phyloP scores from a whole-genome alignment of 2,113 vertebrate species.

The Poeciliopsis retropinna region DNA sequence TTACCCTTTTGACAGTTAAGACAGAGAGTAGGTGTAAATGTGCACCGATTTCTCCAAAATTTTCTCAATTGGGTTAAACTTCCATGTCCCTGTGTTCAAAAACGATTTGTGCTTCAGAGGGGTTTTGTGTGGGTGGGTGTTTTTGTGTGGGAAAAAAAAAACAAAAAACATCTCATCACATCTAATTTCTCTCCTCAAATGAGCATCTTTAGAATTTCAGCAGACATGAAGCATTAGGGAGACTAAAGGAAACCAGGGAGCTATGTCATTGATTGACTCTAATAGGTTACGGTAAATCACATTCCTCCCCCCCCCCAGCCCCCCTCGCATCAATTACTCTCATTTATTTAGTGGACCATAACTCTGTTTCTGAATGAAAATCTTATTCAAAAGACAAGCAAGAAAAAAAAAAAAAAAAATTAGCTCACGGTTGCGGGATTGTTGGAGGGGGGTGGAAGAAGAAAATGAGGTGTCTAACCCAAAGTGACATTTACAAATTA shows the following conservation, averaged over 20 bases:
- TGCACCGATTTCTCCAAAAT: background rate
- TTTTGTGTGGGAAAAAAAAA: background rate
- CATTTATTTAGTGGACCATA: conserved; percentile 98
- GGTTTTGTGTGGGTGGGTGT: conserved; percentile 6
- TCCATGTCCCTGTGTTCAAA: background rate
- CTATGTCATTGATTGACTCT: conserved; percentile 89
- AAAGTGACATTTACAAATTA: conserved; percentile 99
- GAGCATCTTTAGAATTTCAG: conserved; percentile 42
- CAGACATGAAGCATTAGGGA: conserved; percentile 43
- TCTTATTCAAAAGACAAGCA: conserved; percentile 97
- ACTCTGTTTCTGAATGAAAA: conserved; percentile 99
- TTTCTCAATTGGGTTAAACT: background rate
- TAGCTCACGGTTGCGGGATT: conserved; percentile 90
- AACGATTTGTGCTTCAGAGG: background rate
- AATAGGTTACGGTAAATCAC: conserved; percentile 89
- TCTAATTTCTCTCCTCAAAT: conserved; percentile 55
- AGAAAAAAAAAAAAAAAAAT: conserved; percentile 97
- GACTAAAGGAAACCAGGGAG: conserved; percentile 61
- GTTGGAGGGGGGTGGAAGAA: conserved; percentile 84
- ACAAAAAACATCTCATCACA: conserved; percentile 26
- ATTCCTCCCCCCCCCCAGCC: conserved; percentile 56
- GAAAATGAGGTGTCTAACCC: conserved; percentile 99
- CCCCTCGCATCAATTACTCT: conserved; percentile 89
- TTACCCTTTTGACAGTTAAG: background rate
- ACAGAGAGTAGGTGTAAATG: background rate